These are phyloP conservation scores for Dicrostonyx torquatus DNA, from an alignment of 2,797 vertebrate species.

Conservation along the genomic window DNA sequence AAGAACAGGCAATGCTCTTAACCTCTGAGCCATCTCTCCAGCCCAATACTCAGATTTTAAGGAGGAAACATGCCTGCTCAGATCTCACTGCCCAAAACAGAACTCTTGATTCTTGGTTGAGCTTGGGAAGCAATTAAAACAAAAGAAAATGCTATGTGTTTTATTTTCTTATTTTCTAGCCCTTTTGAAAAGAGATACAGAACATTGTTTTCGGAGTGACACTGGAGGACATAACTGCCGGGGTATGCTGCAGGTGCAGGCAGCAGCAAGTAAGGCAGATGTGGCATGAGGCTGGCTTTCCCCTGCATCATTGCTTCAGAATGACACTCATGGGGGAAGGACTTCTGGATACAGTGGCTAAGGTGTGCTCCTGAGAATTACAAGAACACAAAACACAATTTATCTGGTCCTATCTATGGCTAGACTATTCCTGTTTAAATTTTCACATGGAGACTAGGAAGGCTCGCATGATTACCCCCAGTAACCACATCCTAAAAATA, in stretches of 20 bases:
- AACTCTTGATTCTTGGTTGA: not conserved
- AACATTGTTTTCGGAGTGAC: not conserved
- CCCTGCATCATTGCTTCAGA: not conserved
- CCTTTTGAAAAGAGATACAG: not conserved
- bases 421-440: not conserved
- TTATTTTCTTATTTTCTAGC: not conserved
- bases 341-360: not conserved
- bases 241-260: not conserved
- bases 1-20: no score
- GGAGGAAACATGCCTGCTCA: not conserved
- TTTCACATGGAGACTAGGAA: not conserved
- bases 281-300: not conserved
- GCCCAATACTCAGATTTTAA: conserved; percentile 20
- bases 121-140: not conserved
- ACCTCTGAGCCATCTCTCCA: no score
- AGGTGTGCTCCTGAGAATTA: not conserved
- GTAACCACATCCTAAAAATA: conserved; percentile 28
- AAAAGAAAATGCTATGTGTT: not conserved
- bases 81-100: not conserved
- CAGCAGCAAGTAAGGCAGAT: not conserved
- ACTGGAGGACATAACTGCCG: no score
- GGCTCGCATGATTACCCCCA: not conserved
- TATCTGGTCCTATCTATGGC: not conserved
- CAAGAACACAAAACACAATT: not conserved
- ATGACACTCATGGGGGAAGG: no score